Evolutionary conservation across 2,888 invertebrate genomes (phyloP).

Genomic region (Drosophila rubida): DNA sequence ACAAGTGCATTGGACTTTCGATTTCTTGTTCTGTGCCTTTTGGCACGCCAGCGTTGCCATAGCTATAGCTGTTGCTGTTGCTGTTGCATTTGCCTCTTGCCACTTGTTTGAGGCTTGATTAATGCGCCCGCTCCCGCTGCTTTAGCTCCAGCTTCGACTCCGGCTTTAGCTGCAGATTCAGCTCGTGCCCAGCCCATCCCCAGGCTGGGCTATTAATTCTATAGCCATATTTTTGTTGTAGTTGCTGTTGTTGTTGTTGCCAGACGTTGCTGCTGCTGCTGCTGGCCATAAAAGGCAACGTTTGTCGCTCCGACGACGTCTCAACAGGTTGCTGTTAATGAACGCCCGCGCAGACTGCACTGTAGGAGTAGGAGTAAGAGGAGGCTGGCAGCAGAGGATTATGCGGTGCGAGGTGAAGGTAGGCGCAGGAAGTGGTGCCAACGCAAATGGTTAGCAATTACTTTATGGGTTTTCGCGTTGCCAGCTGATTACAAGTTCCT

Average conservation of each 20-base stretch:
- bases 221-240: slow-evolving; percentile 41
- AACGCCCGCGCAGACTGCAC: slow-evolving; percentile 67
- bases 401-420: background rate
- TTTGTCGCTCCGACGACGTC: slow-evolving; percentile 72
- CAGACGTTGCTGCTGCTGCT: slow-evolving; percentile 28
- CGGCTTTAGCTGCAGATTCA: slow-evolving; percentile 10
- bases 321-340: slow-evolving; percentile 79
- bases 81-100: slow-evolving; percentile 47
- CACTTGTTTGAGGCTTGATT: slow-evolving; percentile 74
- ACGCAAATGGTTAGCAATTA: slow-evolving; percentile 79
- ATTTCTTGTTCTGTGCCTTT: slow-evolving; percentile 56
- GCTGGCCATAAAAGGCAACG: slow-evolving; percentile 72
- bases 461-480: slow-evolving; percentile 75
- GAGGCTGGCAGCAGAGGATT: background rate
- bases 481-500: slow-evolving; percentile 78
- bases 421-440: slow-evolving; percentile 55
- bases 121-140: slow-evolving; percentile 66
- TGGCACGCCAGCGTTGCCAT: slow-evolving; percentile 1
- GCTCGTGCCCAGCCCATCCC: slow-evolving; percentile 39
- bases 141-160: slow-evolving; percentile 20
- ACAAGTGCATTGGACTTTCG: slow-evolving; percentile 77
- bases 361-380: slow-evolving; percentile 9
- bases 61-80: slow-evolving; percentile 24
- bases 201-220: slow-evolving; percentile 71
- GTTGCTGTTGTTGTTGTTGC: slow-evolving; percentile 7